Evolutionary conservation across 92 coral and sea anemone genomes (phyloP).

Genomic region (Isaurus tuberculatus): DNA sequence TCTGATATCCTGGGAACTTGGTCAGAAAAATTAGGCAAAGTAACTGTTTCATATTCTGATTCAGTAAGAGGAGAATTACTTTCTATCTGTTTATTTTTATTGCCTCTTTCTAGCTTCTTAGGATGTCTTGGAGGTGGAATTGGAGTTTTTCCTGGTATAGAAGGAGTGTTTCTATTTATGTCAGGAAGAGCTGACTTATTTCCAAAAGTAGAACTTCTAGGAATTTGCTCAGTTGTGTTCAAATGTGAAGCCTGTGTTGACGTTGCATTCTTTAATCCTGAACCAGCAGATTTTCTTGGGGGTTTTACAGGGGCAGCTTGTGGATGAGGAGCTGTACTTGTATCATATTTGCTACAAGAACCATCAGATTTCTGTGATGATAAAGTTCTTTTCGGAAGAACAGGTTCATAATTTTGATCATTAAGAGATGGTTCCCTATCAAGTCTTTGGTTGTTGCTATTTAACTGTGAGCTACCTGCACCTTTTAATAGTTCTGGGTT

Average conservation of each 20-base stretch:
- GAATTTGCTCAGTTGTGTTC: conserved; percentile 3
- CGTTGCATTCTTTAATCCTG: conserved; percentile 19
- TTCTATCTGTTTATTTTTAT: not conserved
- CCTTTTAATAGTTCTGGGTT: not conserved
- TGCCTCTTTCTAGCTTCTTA: conserved; percentile 13
- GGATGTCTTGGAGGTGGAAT: conserved; percentile 15
- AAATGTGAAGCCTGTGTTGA: conserved; percentile 20
- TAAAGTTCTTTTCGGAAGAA: not conserved
- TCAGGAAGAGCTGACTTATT: conserved; percentile 16
- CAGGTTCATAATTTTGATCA: not conserved
- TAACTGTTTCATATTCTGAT: conserved; percentile 12
- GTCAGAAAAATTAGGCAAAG: not conserved
- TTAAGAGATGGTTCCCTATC: not conserved
- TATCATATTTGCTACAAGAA: not conserved
- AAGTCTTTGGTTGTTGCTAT: not conserved
- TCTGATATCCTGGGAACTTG: not conserved
- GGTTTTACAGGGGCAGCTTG: conserved; percentile 54
- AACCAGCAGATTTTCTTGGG: conserved; percentile 36
- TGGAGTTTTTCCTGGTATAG: conserved; percentile 4
- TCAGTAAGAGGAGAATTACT: not conserved
- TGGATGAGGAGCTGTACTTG: not conserved
- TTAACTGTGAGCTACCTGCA: not conserved
- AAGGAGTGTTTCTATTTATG: not conserved
- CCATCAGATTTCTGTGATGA: conserved; percentile 2
- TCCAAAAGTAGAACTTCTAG: conserved; percentile 25